Conservation (phyloP, 2,888 invertebrate genomes). For the Drosophila mettleri region DNA sequence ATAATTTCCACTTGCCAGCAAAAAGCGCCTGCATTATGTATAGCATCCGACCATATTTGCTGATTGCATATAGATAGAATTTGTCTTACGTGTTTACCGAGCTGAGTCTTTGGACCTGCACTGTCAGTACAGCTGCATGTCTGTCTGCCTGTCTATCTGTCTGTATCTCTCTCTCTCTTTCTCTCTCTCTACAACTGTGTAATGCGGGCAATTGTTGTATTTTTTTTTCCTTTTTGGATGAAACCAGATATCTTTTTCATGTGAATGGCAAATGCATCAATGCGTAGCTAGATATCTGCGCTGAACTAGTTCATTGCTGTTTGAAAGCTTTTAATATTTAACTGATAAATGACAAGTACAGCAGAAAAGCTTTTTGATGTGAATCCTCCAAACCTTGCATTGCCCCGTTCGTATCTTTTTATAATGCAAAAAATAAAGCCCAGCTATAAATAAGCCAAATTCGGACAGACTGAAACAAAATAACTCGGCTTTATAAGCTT, state of each 20-base stretch:
- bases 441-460: neutral
- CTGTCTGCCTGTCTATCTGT: too few species aligned
- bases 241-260: slow-evolving; percentile 24
- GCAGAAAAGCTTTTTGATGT: neutral
- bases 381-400: neutral
- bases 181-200: slow-evolving; percentile 1
- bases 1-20: slow-evolving; percentile 71
- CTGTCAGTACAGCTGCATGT: slow-evolving; percentile 5
- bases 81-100: slow-evolving; percentile 58
- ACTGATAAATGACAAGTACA: slow-evolving; percentile 11
- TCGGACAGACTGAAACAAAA: neutral
- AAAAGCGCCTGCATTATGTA: slow-evolving; percentile 52
- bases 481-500: neutral
- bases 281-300: neutral
- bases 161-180: neutral
- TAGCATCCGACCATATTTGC: slow-evolving; percentile 63
- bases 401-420: neutral
- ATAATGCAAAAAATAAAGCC: neutral
- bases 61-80: slow-evolving; percentile 79
- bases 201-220: slow-evolving; percentile 33
- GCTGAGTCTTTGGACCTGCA: slow-evolving; percentile 17
- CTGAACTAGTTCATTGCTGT: slow-evolving; percentile 22
- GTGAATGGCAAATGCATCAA: slow-evolving; percentile 28
- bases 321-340: slow-evolving; percentile 8
- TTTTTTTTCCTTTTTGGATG: neutral